These are phyloP conservation scores for Melinopterus prodromus DNA, from an alignment of 2,888 invertebrate genomes.

Conservation along the genomic window DNA sequence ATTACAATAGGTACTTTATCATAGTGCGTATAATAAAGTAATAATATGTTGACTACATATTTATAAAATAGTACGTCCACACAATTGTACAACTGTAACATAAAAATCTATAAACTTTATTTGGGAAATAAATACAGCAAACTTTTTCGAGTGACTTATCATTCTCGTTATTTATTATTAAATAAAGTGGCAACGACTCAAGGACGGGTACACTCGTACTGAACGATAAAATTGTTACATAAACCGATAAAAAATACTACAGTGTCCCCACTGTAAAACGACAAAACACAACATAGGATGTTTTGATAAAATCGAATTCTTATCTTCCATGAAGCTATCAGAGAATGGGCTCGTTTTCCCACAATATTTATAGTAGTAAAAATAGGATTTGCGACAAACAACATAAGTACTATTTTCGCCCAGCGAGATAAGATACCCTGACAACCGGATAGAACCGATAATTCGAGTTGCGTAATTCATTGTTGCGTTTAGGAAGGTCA, in stretches of 20 bases:
- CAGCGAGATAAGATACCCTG: neutral
- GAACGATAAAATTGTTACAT: neutral
- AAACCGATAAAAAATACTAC: neutral
- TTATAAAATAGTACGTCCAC: no score
- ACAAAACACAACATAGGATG: conserved; percentile 4
- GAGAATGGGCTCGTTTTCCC: neutral
- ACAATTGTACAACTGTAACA: no score
- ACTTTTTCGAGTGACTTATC: neutral
- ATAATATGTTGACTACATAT: no score
- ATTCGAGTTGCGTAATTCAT: neutral
- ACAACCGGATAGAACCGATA: neutral
- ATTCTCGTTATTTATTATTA: neutral
- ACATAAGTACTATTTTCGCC: neutral
- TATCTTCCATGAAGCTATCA: neutral
- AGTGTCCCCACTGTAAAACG: neutral
- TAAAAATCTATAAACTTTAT: no score
- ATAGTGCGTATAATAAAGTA: no score
- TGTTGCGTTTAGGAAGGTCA: neutral
- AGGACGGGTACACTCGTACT: neutral
- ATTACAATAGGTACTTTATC: no score
- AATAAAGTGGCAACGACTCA: neutral
- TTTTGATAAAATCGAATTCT: neutral
- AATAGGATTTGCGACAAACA: neutral
- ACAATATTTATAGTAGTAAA: neutral
- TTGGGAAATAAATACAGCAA: neutral